Conservation (phyloP, 2,888 invertebrate species). For the Drosophila suboccidentalis region DNA sequence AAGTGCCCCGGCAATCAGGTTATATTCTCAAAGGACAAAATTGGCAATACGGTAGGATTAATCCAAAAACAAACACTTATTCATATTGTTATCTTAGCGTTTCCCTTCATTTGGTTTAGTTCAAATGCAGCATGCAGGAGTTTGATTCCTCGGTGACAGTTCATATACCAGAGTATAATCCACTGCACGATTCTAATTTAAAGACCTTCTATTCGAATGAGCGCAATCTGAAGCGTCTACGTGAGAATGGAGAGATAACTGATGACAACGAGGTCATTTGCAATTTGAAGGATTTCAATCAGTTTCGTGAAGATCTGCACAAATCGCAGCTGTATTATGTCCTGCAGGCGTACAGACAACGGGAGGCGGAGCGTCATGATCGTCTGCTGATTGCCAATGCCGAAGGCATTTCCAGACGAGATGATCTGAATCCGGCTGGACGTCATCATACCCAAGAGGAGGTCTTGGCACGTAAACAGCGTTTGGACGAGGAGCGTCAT, state of each 20-base stretch:
- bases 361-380: conserved; percentile 80
- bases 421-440: conserved; percentile 63
- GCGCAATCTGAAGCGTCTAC: conserved; percentile 85
- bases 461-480: conserved; percentile 70
- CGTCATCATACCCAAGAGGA: conserved; percentile 68
- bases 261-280: conserved; percentile 88
- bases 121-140: conserved; percentile 75
- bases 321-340: conserved; percentile 87
- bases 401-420: conserved; percentile 80
- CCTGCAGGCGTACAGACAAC: conserved; percentile 82
- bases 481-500: conserved; percentile 57
- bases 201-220: conserved; percentile 86
- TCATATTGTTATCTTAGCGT: neutral
- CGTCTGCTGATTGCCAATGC: conserved; percentile 80
- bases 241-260: conserved; percentile 87
- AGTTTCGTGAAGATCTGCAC: conserved; percentile 88
- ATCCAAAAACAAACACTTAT: no score
- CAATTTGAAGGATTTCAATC: conserved; percentile 88
- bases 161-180: conserved; percentile 86
- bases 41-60: conserved; percentile 80
- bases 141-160: conserved; percentile 79
- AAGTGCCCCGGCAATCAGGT: conserved; percentile 85
- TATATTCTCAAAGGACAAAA: conserved; percentile 84
- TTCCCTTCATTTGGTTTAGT: conserved; percentile 46
- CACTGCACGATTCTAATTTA: conserved; percentile 88